Evolutionary conservation across 2,797 vertebrate genomes (phyloP).

Genomic region (Tolypeutes matacus): DNA sequence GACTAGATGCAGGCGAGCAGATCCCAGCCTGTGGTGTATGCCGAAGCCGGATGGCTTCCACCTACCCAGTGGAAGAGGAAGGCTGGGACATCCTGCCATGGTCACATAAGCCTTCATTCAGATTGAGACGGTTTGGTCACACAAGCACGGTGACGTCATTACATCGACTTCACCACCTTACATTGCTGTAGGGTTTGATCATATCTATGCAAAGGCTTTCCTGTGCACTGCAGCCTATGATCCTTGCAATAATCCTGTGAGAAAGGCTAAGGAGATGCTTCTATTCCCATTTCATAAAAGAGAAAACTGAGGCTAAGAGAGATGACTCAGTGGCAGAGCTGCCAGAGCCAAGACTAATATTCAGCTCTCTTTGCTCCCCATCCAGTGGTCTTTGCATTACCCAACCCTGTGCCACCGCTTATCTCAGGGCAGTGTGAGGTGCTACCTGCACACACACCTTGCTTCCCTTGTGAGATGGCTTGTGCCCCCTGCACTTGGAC

Average conservation of each 20-base stretch:
- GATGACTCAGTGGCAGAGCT: neutral
- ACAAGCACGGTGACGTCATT: neutral
- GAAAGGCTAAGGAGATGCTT: neutral
- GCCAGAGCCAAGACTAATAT: neutral
- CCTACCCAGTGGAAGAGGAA: neutral
- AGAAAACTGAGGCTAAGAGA: neutral
- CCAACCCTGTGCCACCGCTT: neutral
- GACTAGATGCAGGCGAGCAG: neutral
- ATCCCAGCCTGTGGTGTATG: neutral
- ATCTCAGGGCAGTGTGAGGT: neutral
- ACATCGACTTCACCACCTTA: neutral
- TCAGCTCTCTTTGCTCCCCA: neutral
- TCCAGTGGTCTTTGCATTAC: neutral
- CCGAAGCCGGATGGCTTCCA: neutral
- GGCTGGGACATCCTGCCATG: neutral
- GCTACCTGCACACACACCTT: neutral
- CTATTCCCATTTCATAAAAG: neutral
- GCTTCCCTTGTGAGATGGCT: neutral
- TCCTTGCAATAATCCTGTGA: neutral
- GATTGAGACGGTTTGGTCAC: neutral
- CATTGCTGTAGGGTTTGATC: rapidly evolving
- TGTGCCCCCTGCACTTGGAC: neutral
- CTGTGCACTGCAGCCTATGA: neutral
- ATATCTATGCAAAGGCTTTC: neutral
- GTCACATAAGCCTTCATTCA: neutral